Conservation (phyloP, 2,113 vertebrate genomes). For the Aleadryas rufinucha region DNA sequence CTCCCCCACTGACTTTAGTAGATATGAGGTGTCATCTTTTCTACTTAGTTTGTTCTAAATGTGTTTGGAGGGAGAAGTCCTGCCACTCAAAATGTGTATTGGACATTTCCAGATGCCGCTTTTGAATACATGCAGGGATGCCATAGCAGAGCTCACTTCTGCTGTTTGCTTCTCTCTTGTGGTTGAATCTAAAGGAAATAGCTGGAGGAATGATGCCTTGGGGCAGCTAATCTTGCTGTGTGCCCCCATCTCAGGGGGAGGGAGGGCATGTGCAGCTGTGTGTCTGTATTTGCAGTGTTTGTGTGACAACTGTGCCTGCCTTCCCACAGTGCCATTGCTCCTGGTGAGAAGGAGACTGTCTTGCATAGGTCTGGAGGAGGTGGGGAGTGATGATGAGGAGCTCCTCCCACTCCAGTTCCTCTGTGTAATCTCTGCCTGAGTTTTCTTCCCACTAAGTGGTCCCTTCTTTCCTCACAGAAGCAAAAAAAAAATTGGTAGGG, state of each 20-base stretch:
- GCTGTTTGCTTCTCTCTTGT: neutral
- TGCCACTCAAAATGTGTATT: neutral
- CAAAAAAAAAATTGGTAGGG: neutral
- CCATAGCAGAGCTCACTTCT: neutral
- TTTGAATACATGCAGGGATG: neutral
- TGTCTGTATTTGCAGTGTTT: neutral
- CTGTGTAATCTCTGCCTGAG: neutral
- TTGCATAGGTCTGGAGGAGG: neutral
- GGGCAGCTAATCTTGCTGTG: neutral
- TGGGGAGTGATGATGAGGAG: neutral
- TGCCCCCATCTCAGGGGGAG: neutral
- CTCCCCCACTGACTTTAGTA: neutral
- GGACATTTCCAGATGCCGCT: neutral
- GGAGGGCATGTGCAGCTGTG: neutral
- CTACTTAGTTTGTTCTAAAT: neutral
- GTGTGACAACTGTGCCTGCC: neutral
- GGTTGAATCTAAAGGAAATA: neutral
- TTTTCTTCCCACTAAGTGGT: neutral
- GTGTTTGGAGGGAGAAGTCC: neutral
- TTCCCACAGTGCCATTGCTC: rapidly evolving
- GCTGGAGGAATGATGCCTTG: neutral
- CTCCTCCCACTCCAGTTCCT: neutral
- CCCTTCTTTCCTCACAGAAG: neutral
- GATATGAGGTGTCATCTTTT: neutral
- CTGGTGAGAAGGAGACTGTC: neutral